Base-by-base conservation (phyloP, 2,797 vertebrate genomes). In the Muscicapa striata region DNA sequence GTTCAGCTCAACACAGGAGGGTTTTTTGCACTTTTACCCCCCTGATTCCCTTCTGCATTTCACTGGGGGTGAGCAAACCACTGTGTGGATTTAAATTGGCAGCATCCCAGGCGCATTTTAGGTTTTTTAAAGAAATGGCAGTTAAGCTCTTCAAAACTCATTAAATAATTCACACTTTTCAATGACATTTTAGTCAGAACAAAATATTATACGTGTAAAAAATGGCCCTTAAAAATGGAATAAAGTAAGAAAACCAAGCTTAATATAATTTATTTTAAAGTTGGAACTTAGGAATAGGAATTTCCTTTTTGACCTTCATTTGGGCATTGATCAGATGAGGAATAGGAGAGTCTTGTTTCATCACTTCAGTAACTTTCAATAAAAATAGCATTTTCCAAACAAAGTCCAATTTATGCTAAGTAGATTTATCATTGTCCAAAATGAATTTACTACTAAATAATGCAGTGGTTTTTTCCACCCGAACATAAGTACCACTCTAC, bases 151-250 rank as follows among this genome's bases (percentile, higher is more conserved):
- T 91, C 15, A 83, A 89, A 95, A 54, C 16, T 76, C 49, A 86
- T 89, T 84, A 90, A 85, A 75, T 74, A 92, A 93, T 73, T 94
- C 79, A 75, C 7, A 58, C 4, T 75, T 93, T 95, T 80, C 30
- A 90, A 32, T 32, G 46, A 63, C 22, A 84, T 69, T 91, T 75
- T 89, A 92, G 61, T 86, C 41, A 74, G n/a, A 84, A 30, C 19
- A 41, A 85, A 95, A 91, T 87, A 36, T 3, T 62, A 40, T 55
- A 70, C 22, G 82, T 83, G 29, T 61, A 36, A 40, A 78, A 74
- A 86, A 6, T 13, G 1, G 91, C 84, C 29, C 34, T 76, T 90
- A 18, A 11, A 82, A 54, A 5, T 7, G 2, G 12, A 66, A 58
- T 43, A 40, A 67, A 61, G 8, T 90, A 88, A 49, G 40, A 88